A percentile compares a stretch with the other conserved stretches of the same genome.
Evolutionary conservation across 2,113 vertebrate genomes (phyloP).

Genomic region (Nipponia nippon): DNA sequence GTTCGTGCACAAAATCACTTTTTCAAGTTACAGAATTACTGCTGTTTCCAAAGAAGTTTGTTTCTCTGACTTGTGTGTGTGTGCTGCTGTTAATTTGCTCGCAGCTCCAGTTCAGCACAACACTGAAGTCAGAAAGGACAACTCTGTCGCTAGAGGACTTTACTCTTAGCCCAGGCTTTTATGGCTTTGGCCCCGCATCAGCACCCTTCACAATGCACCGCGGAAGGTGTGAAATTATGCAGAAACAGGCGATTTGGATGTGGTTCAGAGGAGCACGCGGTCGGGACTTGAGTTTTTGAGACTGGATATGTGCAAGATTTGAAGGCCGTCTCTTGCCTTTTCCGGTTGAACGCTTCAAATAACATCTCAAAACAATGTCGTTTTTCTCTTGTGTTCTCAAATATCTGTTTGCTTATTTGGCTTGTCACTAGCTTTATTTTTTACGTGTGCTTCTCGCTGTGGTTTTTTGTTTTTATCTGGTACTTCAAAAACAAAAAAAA

Average conservation of each 20-base stretch:
- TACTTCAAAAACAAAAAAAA: background rate
- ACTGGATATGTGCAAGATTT: accelerated
- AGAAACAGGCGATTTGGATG: accelerated
- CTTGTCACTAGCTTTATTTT: background rate
- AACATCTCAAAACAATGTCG: accelerated
- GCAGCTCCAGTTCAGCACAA: background rate
- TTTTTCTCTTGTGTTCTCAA: background rate
- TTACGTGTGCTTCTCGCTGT: background rate
- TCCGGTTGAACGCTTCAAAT: background rate
- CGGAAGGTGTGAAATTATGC: accelerated
- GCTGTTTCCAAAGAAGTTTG: background rate
- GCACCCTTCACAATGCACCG: accelerated
- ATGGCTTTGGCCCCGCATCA: background rate
- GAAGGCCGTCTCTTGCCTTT: background rate
- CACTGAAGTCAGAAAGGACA: accelerated
- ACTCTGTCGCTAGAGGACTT: background rate
- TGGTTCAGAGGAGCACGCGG: background rate
- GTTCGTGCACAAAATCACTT: background rate
- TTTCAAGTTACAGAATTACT: background rate
- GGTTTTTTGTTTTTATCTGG: background rate
- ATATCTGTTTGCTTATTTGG: background rate
- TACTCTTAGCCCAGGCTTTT: background rate
- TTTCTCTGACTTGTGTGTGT: background rate
- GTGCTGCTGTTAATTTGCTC: background rate
- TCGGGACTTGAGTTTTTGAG: accelerated